Percentiles rank a stretch among this genome's conserved stretches.
phyloP scores from a whole-genome alignment of 2,113 vertebrate species.

The Ellobius talpinus region DNA sequence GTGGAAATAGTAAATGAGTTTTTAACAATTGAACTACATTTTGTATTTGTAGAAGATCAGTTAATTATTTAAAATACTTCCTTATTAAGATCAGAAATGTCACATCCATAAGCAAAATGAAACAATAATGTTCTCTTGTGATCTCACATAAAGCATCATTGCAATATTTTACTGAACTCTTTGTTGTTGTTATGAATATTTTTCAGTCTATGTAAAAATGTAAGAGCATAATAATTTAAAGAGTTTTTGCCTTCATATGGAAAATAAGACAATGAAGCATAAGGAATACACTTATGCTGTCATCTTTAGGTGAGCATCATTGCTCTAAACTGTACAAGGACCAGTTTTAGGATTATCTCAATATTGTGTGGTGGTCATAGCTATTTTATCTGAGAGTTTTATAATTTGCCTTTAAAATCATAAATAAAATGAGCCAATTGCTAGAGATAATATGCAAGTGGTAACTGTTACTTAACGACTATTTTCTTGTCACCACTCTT shows the following conservation, averaged over 20 bases:
- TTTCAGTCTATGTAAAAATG: neutral
- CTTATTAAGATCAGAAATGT: neutral
- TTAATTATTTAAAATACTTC: neutral
- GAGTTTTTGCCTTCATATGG: neutral
- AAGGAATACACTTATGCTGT: neutral
- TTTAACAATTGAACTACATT: neutral
- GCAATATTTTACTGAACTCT: neutral
- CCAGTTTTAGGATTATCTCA: neutral
- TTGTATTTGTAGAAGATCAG: neutral
- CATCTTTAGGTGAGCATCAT: neutral
- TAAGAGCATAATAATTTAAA: neutral
- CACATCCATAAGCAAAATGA: neutral
- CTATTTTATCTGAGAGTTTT: neutral
- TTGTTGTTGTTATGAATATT: neutral
- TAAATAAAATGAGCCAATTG: neutral
- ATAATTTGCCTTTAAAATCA: neutral
- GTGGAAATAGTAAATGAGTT: neutral
- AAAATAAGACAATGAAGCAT: no score
- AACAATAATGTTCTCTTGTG: neutral
- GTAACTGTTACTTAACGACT: neutral
- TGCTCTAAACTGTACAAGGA: neutral
- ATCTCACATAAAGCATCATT: neutral
- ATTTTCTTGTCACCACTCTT: neutral
- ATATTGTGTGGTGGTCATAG: neutral
- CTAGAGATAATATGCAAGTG: neutral